Evolutionary conservation across 2,888 invertebrate species (phyloP).

Genomic region (Melanargia galathea): DNA sequence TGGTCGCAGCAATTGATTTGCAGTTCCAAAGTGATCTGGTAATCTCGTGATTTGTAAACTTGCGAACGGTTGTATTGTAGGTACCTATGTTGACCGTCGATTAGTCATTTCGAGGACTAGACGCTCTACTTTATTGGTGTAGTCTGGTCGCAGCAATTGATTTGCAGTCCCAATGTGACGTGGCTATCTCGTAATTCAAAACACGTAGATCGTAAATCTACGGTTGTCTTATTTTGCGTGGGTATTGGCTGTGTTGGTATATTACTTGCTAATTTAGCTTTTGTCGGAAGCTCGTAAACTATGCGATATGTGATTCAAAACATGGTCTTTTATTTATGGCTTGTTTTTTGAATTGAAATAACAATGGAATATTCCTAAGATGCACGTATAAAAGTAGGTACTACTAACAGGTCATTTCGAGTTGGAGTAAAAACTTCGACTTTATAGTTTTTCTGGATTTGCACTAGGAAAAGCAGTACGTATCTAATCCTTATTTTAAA

Average conservation of each 20-base stretch:
- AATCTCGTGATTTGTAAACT: too few species aligned
- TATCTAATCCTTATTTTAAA: too few species aligned
- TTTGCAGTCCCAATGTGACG: conserved; percentile 32
- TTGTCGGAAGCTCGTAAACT: conserved; percentile 60
- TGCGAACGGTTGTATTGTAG: too few species aligned
- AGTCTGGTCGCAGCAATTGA: neutral
- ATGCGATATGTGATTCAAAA: conserved; percentile 11
- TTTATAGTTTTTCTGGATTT: too few species aligned
- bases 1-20: too few species aligned
- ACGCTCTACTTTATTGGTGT: neutral
- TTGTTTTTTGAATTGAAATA: neutral
- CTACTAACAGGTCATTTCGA: too few species aligned
- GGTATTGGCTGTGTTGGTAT: conserved; percentile 52
- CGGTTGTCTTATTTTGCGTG: conserved; percentile 63
- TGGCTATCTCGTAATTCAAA: conserved; percentile 35
- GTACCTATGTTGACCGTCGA: neutral
- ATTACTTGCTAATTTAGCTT: conserved; percentile 48
- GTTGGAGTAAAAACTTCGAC: too few species aligned
- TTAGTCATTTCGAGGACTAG: neutral
- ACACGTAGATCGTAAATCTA: conserved; percentile 51
- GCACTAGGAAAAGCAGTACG: too few species aligned
- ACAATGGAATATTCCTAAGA: neutral
- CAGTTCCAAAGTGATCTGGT: too few species aligned
- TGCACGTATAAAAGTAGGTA: neutral
- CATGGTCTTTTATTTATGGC: conserved; percentile 9